Conservation (phyloP, 1,140 invertebrate genomes). For the Magallana angulata region DNA sequence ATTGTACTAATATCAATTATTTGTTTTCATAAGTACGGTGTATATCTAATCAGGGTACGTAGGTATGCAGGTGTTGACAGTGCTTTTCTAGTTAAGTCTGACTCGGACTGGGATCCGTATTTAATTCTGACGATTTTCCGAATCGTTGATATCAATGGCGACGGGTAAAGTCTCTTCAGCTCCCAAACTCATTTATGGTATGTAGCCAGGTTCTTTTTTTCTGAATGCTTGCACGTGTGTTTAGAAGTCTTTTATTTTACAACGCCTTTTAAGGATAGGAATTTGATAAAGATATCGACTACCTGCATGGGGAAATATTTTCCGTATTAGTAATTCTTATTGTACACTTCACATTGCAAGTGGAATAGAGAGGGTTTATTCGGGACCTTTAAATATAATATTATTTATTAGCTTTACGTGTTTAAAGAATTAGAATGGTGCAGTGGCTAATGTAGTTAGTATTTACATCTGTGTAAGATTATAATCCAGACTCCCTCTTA, state of each 20-base stretch:
- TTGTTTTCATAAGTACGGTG: not conserved
- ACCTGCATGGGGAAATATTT: no score
- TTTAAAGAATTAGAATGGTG: no score
- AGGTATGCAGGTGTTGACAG: not conserved
- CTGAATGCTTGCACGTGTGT: not conserved
- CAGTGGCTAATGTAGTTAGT: no score
- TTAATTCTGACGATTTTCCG: no score
- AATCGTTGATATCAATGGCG: not conserved
- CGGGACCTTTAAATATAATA: no score
- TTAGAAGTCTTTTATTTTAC: not conserved
- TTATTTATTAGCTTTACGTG: no score
- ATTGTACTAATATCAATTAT: not conserved
- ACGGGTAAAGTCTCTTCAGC: not conserved
- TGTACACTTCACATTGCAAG: no score
- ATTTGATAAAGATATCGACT: no score
- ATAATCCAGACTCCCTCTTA: no score
- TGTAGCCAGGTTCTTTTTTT: not conserved
- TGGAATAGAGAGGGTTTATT: no score
- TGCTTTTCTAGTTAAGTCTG: not conserved
- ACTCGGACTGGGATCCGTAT: not conserved
- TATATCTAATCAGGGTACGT: slow-evolving; percentile 11
- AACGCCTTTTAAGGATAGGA: not conserved
- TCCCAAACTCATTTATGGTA: slow-evolving; percentile 22
- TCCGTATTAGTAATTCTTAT: no score
- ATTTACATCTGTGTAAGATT: no score